These are phyloP conservation scores for Pristionchus exspectatus DNA, from an alignment of 2,888 invertebrate genomes.

Conservation along the genomic window DNA sequence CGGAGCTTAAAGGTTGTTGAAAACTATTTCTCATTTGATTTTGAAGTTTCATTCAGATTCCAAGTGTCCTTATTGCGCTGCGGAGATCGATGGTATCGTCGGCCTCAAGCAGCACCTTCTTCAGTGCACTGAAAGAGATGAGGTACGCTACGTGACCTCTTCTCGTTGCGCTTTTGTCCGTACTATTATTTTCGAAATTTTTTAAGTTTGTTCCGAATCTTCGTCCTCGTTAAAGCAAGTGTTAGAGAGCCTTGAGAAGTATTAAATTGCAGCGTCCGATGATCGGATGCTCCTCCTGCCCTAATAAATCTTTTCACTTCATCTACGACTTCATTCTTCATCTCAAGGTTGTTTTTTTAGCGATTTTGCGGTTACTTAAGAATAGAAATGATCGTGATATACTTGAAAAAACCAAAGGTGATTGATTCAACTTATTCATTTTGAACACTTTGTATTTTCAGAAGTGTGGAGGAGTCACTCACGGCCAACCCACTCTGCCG, in stretches of 20 bases:
- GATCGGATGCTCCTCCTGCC: not conserved
- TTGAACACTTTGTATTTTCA: not conserved
- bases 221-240: not conserved
- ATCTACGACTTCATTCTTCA: not conserved
- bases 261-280: not conserved
- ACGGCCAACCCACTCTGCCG: not conserved
- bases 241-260: too few relatives aligned
- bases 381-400: not conserved
- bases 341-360: not conserved
- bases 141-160: not conserved
- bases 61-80: not conserved
- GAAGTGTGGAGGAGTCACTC: not conserved
- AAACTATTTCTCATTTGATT: not conserved
- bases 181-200: not conserved
- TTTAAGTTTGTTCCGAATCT: not conserved
- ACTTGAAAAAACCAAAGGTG: not conserved
- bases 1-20: not conserved
- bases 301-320: not conserved
- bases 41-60: not conserved
- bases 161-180: too few relatives aligned
- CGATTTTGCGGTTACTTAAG: not conserved
- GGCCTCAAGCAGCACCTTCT: not conserved
- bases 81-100: not conserved
- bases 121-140: not conserved
- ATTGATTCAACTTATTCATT: not conserved